Percentiles rank a stretch among this genome's conserved stretches.
phyloP scores from a whole-genome alignment of 2,888 invertebrate genomes.

The Lepetodrilus schrolli region DNA sequence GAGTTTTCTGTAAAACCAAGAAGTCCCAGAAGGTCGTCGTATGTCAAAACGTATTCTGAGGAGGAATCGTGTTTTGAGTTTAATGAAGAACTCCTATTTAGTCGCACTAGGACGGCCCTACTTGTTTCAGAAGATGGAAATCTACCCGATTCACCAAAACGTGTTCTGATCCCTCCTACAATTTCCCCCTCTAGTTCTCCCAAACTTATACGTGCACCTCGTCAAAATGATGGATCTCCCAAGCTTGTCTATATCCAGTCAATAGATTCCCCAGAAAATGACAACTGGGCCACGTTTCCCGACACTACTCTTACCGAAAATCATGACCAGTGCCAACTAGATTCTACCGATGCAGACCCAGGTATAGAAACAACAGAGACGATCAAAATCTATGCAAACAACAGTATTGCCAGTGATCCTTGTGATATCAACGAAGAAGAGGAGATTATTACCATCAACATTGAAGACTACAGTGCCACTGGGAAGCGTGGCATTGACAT shows the following conservation, averaged over 20 bases:
- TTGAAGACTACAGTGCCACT: constrained; percentile 46
- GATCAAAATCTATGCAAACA: constrained; percentile 5
- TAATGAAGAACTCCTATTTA: constrained; percentile 67
- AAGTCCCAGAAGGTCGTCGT: constrained; percentile 49
- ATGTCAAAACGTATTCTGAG: constrained; percentile 41
- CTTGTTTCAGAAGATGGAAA: constrained; percentile 57
- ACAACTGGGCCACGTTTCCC: constrained; percentile 48
- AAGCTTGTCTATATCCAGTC: constrained; percentile 40
- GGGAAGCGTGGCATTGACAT: constrained; percentile 37
- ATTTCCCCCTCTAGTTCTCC: constrained; percentile 62
- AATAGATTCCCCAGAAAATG: constrained; percentile 33
- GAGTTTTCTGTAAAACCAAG: constrained; percentile 54
- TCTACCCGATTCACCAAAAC: constrained; percentile 58
- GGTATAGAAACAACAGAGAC: too few species aligned
- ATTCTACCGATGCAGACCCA: not conserved
- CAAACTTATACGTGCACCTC: constrained; percentile 39
- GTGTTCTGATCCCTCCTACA: constrained; percentile 66
- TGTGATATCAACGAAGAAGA: constrained; percentile 41
- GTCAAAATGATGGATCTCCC: constrained; percentile 28
- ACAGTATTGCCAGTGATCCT: not conserved
- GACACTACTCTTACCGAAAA: constrained; percentile 30
- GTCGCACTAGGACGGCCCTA: constrained; percentile 64
- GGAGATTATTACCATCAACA: constrained; percentile 62
- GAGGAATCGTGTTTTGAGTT: constrained; percentile 50
- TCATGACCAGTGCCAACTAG: not conserved